Evolutionary conservation across 2,113 vertebrate species (phyloP).

Genomic region (Pteruthius melanotis): DNA sequence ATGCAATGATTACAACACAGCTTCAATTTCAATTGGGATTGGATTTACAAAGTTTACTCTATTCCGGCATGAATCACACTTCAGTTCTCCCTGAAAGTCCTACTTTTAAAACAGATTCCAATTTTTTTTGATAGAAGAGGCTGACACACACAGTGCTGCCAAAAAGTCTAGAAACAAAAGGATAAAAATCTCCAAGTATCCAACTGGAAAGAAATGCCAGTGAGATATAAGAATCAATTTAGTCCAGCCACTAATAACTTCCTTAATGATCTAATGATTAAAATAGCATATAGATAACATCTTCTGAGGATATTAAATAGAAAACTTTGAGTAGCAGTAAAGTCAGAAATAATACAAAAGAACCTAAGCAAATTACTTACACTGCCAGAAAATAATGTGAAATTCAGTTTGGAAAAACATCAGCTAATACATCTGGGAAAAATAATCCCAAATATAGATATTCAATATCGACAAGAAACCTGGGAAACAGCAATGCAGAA

Average conservation of each 20-base stretch:
- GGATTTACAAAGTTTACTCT: not conserved
- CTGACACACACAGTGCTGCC: not conserved
- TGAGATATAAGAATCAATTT: slow-evolving; percentile 8
- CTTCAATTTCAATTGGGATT: not conserved
- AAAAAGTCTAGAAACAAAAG: not conserved
- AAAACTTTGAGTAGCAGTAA: not conserved
- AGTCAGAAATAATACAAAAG: slow-evolving; percentile 21
- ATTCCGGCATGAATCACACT: not conserved
- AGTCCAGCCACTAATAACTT: slow-evolving; percentile 40
- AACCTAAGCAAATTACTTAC: not conserved
- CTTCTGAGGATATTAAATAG: slow-evolving; percentile 22
- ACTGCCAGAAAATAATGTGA: not conserved
- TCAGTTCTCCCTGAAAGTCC: not conserved
- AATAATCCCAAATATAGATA: slow-evolving; percentile 27
- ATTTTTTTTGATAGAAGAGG: not conserved
- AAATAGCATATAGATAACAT: slow-evolving; percentile 43
- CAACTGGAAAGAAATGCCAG: not conserved
- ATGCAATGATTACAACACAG: not conserved
- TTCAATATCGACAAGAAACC: not conserved
- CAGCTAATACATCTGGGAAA: not conserved
- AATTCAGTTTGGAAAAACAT: slow-evolving; percentile 15
- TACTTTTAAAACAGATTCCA: not conserved
- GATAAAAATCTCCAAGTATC: not conserved
- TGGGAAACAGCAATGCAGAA: not conserved
- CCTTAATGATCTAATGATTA: slow-evolving; percentile 49